phyloP scores from a whole-genome alignment of 2,797 vertebrate species.

The Sparus aurata region DNA sequence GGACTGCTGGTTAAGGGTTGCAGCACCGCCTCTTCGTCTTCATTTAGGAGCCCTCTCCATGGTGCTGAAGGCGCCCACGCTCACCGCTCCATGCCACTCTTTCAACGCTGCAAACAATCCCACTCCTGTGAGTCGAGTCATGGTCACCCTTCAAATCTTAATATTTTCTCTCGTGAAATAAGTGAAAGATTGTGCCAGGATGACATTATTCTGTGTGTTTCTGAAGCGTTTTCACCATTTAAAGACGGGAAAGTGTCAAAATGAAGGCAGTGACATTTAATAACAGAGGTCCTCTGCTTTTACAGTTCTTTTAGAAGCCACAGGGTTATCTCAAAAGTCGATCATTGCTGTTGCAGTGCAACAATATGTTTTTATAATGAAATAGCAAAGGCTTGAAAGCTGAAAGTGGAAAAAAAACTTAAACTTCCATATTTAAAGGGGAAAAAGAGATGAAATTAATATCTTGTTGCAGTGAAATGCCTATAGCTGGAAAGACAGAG shows the following conservation, averaged over 20 bases:
- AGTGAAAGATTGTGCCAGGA: not conserved
- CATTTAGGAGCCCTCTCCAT: conserved; percentile 74
- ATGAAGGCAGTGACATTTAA: not conserved
- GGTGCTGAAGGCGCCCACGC: conserved; percentile 83
- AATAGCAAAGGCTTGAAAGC: not conserved
- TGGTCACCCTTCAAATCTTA: conserved; percentile 1
- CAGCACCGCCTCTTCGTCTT: conserved; percentile 55
- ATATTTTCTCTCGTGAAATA: not conserved
- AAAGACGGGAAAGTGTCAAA: not conserved
- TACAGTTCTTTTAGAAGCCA: not conserved
- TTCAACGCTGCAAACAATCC: conserved; percentile 17
- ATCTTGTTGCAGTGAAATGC: conserved; percentile 21
- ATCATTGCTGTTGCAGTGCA: not conserved
- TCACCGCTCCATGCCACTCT: conserved; percentile 38
- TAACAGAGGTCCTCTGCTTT: not conserved
- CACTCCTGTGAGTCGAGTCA: conserved; percentile 8
- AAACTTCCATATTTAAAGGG: not conserved
- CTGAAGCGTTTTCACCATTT: not conserved
- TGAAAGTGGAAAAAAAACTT: not conserved
- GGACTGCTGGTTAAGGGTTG: conserved; percentile 15
- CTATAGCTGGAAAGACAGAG: conserved; percentile 10
- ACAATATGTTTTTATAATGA: not conserved
- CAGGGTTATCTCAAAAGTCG: not conserved
- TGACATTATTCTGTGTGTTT: not conserved
- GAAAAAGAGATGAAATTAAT: not conserved